A percentile compares a stretch with the other conserved stretches of the same genome.
Evolutionary conservation across 2,797 vertebrate genomes (phyloP).

Genomic region (Hozukius guyotensis): DNA sequence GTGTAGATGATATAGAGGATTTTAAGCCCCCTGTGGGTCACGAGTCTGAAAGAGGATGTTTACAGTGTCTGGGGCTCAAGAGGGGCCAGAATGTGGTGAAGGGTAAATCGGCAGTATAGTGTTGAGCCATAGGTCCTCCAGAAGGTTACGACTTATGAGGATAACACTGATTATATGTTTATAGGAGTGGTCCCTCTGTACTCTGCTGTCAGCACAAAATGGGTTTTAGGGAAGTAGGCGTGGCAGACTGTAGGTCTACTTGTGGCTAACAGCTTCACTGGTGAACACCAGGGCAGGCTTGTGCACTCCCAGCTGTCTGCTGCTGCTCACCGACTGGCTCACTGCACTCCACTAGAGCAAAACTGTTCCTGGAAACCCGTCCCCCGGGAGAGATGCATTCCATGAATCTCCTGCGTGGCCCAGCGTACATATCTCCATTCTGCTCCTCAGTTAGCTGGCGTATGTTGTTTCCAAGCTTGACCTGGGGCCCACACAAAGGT

Average conservation of each 20-base stretch:
- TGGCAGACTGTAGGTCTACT: constrained; percentile 21
- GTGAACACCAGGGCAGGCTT: constrained; percentile 26
- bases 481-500: constrained; percentile 57
- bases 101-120: constrained; percentile 3
- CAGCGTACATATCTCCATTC: constrained; percentile 36
- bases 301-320: constrained; percentile 49
- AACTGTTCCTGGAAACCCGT: constrained; percentile 71
- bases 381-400: constrained; percentile 60
- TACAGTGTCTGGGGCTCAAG: constrained; percentile 35
- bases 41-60: constrained; percentile 43
- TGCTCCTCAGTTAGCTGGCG: constrained; percentile 22
- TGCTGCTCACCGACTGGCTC: constrained; percentile 28
- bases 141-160: background rate
- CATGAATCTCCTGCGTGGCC: constrained; percentile 52
- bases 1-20: constrained; percentile 20
- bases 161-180: constrained; percentile 13
- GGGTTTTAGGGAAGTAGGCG: constrained; percentile 65
- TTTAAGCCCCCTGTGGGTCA: constrained; percentile 19
- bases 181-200: constrained; percentile 38
- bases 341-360: constrained; percentile 50
- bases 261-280: constrained; percentile 44
- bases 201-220: constrained; percentile 60
- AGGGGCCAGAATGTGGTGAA: constrained; percentile 32
- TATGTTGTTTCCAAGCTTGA: constrained; percentile 56
- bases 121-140: constrained; percentile 19